Percentiles rank a stretch among this genome's conserved stretches.
phyloP scores from a whole-genome alignment of 1,140 invertebrate genomes.

The Lineus longissimus region DNA sequence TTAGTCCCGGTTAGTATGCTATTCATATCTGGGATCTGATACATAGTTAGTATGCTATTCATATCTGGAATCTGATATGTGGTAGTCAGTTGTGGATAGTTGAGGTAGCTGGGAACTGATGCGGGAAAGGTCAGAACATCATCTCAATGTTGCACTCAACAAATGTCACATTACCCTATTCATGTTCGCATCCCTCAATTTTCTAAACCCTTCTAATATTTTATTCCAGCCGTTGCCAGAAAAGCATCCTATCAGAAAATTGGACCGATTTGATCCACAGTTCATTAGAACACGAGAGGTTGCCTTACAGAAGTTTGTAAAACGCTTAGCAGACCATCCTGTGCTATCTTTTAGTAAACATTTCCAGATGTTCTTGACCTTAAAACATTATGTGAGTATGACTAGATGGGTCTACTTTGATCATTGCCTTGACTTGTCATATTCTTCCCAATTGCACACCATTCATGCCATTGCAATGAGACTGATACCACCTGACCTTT shows the following conservation, averaged over 20 bases:
- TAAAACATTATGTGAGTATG: slow-evolving; percentile 60
- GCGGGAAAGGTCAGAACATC: background rate
- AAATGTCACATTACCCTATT: no score
- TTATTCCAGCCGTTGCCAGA: slow-evolving; percentile 66
- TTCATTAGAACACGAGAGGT: slow-evolving; percentile 69
- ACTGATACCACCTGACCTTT: no score
- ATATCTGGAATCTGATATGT: background rate
- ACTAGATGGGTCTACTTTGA: background rate
- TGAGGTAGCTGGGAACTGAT: background rate
- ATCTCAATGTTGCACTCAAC: no score
- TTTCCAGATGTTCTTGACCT: slow-evolving; percentile 67
- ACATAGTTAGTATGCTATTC: slow-evolving; percentile 49
- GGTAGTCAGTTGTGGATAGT: slow-evolving; percentile 45
- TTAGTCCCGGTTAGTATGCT: slow-evolving; percentile 63
- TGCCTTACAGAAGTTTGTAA: slow-evolving; percentile 68
- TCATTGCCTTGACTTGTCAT: no score
- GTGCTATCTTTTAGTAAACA: slow-evolving; percentile 69
- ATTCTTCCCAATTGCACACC: no score
- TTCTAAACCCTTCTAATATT: no score
- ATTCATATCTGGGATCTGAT: background rate
- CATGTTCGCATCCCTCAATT: no score
- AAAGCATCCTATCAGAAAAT: slow-evolving; percentile 67
- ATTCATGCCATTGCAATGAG: no score
- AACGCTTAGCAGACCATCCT: slow-evolving; percentile 65
- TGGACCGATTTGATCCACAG: slow-evolving; percentile 72